These are phyloP conservation scores for Parnassius orleans DNA, from an alignment of 2,888 invertebrate species.

Conservation along the genomic window DNA sequence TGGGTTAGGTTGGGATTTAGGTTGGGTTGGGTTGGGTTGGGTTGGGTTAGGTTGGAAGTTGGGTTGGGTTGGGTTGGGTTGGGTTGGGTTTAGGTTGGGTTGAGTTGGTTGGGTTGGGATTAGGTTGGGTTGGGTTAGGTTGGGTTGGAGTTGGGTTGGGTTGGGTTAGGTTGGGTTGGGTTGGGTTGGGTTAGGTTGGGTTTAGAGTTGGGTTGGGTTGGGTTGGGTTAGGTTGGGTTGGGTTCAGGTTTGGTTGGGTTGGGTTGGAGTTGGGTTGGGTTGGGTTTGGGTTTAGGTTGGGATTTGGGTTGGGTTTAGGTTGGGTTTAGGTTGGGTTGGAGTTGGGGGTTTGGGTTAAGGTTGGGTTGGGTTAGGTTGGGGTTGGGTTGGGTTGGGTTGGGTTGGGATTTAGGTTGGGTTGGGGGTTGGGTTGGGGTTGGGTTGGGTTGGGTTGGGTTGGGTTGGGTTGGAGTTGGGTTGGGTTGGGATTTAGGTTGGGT, in stretches of 20 bases:
- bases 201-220: slow-evolving; percentile 28
- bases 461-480: slow-evolving; percentile 31
- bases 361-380: slow-evolving; percentile 34
- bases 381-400: slow-evolving; percentile 34
- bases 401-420: no score
- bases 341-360: slow-evolving; percentile 37
- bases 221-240: slow-evolving; percentile 19
- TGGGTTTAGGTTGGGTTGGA: slow-evolving; percentile 32
- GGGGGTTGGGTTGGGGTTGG: slow-evolving; percentile 19
- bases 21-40: no score
- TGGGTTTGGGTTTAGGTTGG: slow-evolving; percentile 35
- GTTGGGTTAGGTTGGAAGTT: not conserved
- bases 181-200: slow-evolving; percentile 29
- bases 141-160: no score
- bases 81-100: no score
- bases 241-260: slow-evolving; percentile 24
- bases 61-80: no score
- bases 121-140: slow-evolving; percentile 19
- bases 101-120: not conserved
- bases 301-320: slow-evolving; percentile 37
- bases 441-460: slow-evolving; percentile 30
- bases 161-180: slow-evolving; percentile 26
- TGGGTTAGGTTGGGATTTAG: no score
- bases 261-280: slow-evolving; percentile 31
- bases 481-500: no score